Evolutionary conservation across 2,888 invertebrate genomes (phyloP).

Genomic region (Anodontia alba): DNA sequence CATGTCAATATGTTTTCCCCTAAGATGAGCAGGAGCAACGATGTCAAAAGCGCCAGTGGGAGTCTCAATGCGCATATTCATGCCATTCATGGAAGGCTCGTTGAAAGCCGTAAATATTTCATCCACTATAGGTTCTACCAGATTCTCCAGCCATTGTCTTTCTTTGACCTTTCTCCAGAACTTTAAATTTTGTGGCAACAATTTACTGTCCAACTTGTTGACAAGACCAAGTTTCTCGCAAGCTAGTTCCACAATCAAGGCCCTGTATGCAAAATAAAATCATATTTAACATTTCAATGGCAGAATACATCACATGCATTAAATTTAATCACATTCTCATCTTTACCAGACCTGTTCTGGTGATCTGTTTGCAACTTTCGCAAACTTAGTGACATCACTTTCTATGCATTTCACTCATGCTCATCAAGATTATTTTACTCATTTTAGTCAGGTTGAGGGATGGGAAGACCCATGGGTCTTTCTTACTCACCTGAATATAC

Average conservation of each 20-base stretch:
- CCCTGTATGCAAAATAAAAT: constrained; percentile 13
- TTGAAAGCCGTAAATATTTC: not conserved
- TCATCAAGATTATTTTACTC: too few species aligned
- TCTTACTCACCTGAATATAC: too few species aligned
- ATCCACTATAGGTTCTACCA: constrained; percentile 19
- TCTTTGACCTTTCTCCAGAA: not conserved
- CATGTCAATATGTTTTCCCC: constrained; percentile 19
- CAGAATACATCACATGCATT: too few species aligned
- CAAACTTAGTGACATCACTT: too few species aligned
- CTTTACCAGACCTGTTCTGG: too few species aligned
- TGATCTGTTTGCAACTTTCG: too few species aligned
- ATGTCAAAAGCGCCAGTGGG: not conserved
- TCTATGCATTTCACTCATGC: too few species aligned
- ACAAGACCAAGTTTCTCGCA: not conserved
- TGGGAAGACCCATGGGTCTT: too few species aligned
- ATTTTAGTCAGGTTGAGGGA: too few species aligned
- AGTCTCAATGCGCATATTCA: not conserved
- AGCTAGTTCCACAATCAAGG: constrained; percentile 14
- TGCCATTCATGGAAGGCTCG: not conserved
- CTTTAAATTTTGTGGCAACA: constrained; percentile 1
- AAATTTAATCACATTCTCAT: too few species aligned
- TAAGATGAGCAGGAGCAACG: not conserved
- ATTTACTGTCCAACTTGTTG: not conserved
- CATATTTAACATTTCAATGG: constrained; percentile 11
- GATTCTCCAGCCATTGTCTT: not conserved